Evolutionary conservation across 2,888 invertebrate genomes (phyloP), one percentile per base, ranked within the genome.

Genomic region (Dusona sp.): DNA sequence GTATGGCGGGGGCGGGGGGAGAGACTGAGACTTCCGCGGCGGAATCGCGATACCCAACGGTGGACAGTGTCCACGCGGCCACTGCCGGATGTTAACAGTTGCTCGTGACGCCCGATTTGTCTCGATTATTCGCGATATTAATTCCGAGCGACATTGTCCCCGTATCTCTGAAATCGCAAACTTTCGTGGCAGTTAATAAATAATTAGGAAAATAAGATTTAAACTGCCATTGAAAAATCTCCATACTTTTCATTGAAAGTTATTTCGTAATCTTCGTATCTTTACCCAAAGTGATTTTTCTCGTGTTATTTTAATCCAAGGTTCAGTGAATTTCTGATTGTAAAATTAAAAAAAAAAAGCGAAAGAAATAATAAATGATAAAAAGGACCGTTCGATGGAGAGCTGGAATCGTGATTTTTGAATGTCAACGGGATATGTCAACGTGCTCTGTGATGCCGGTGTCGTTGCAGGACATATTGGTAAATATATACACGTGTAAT

Each of bases 371-470:
- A 33, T 0, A 68, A 19, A 36, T 29, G 16, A 13, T n/a, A n/a
- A 3, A 8, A 38, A 7, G 36, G 64, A 64, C 79, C 75, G 3
- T 74, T 81, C 68, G 36, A 80, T 83, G 83, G 79, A 86, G 79
- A 86, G 65, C 72, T 57, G 83, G 38, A 45, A 68, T 77, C 54
- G 86, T 83, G 86, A 51, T 86, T 75, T n/a, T 48, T 61, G 42
- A 68, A 29, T 80, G 38, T 25, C 36, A 45, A 25, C 54, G 72
- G 88, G 89, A 91, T 85, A 93, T 94, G 93, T 92, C 93, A 89
- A 93, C 92, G 89, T 94, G 94, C 88, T 94, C 93, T 86, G 91
- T 94, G 91, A 94, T 94, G 93, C 94, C 94, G 88, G 94, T 94
- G 72, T 94, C 94, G 48, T 90, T 94, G 89, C 94, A 93, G 90